Percentiles rank a stretch among this genome's conserved stretches.
Conservation (phyloP, 2,113 vertebrate genomes). For the Nothobranchius kuhntae region DNA sequence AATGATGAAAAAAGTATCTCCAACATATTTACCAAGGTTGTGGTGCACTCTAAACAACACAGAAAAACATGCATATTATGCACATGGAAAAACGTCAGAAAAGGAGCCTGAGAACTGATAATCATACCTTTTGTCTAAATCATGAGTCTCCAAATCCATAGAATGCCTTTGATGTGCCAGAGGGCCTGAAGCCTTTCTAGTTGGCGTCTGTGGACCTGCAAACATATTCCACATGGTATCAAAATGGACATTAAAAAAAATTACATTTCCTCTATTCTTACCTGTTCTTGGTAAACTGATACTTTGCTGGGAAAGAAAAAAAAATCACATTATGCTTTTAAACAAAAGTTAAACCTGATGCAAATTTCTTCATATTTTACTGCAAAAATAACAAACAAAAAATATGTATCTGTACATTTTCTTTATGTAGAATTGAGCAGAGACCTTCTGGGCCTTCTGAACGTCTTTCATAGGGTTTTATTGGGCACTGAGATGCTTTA, state of each 20-base stretch:
- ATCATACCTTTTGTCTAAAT: slow-evolving; percentile 36
- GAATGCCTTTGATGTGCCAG: slow-evolving; percentile 38
- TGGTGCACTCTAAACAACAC: slow-evolving; percentile 19
- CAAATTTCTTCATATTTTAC: no score
- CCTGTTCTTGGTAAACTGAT: slow-evolving; percentile 22
- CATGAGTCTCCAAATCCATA: slow-evolving; percentile 68
- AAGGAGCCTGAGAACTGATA: background rate
- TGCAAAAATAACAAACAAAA: no score
- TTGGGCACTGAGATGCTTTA: no score
- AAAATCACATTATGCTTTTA: background rate
- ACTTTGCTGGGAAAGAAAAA: slow-evolving; percentile 30
- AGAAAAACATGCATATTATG: background rate
- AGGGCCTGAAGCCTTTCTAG: background rate
- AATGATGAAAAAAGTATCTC: no score
- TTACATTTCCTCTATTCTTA: slow-evolving; percentile 21
- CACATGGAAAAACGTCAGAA: background rate
- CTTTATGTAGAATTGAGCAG: no score
- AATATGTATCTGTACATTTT: no score
- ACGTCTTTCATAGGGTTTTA: no score
- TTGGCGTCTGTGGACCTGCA: slow-evolving; percentile 24
- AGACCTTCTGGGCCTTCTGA: no score
- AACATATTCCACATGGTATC: background rate
- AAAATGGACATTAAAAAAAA: background rate
- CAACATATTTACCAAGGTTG: slow-evolving; percentile 40
- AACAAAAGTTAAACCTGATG: no score